Evolutionary conservation across 2,888 invertebrate genomes (phyloP).

Genomic region (Drosophila pseudotakahashii): DNA sequence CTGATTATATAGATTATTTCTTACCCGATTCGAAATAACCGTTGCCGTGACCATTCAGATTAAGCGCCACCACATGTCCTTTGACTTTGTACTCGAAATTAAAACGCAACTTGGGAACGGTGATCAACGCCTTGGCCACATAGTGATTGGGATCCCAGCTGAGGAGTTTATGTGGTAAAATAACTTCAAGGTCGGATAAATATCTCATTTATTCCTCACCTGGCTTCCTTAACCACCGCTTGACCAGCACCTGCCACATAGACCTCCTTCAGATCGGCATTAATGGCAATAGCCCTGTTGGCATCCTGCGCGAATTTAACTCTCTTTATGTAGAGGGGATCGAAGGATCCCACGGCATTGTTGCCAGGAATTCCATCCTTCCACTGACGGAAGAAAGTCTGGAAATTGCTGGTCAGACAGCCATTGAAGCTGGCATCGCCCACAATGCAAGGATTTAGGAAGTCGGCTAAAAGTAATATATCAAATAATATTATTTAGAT

Average conservation of each 20-base stretch:
- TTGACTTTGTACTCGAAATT: conserved; percentile 88
- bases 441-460: conserved; percentile 51
- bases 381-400: conserved; percentile 58
- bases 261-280: conserved; percentile 88
- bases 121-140: conserved; percentile 74
- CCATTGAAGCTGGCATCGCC: conserved; percentile 40
- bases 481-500: no score
- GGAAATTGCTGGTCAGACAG: conserved; percentile 53
- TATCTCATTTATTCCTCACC: conserved; percentile 75
- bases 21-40: conserved; percentile 86
- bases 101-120: conserved; percentile 87
- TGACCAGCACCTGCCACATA: conserved; percentile 87
- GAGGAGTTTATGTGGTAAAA: not conserved
- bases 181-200: no score
- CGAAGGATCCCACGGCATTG: conserved; percentile 55
- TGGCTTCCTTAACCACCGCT: conserved; percentile 86
- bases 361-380: conserved; percentile 68
- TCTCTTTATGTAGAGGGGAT: conserved; percentile 63
- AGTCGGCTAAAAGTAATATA: conserved; percentile 41
- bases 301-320: conserved; percentile 54
- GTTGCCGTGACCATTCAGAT: conserved; percentile 87
- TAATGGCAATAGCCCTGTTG: conserved; percentile 84
- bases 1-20: no score
- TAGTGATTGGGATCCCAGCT: conserved; percentile 51
- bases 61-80: conserved; percentile 88